Conservation (phyloP, 1,140 invertebrate species). For the Heliconius hewitsoni region DNA sequence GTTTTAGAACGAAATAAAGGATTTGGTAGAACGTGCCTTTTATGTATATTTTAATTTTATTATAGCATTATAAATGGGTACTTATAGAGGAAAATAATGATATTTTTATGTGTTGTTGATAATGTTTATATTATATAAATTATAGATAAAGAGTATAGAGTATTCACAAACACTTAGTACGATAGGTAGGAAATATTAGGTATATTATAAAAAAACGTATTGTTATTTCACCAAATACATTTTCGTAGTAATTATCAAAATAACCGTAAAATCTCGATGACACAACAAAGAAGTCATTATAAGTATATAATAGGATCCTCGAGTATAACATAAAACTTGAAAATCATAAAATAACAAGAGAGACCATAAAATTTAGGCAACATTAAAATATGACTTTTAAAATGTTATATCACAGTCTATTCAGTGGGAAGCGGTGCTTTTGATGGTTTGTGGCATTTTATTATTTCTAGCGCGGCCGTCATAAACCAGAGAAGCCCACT, state of each 20-base stretch:
- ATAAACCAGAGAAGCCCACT: constrained; percentile 50
- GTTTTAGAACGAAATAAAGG: constrained; percentile 6
- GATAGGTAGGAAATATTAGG: background rate
- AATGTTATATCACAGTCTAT: constrained; percentile 58
- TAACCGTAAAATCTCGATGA: constrained; percentile 62
- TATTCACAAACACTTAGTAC: no score
- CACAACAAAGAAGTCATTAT: constrained; percentile 51
- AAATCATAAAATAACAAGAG: constrained; percentile 48
- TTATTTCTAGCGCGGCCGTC: constrained; percentile 61
- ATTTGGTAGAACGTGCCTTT: background rate
- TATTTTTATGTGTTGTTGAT: no score
- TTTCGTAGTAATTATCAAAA: constrained; percentile 8
- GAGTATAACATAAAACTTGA: constrained; percentile 31
- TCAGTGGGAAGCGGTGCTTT: constrained; percentile 43
- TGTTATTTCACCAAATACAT: background rate
- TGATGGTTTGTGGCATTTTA: constrained; percentile 50
- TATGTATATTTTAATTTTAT: background rate
- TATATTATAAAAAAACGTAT: background rate
- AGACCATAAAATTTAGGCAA: constrained; percentile 52
- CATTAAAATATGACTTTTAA: constrained; percentile 68
- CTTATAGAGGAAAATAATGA: no score
- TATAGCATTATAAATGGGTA: no score
- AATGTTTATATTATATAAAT: no score
- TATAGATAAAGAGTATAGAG: no score
- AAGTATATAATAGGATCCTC: background rate